Evolutionary conservation across 2,888 invertebrate species (phyloP).

Genomic region (Rhingia campestris): DNA sequence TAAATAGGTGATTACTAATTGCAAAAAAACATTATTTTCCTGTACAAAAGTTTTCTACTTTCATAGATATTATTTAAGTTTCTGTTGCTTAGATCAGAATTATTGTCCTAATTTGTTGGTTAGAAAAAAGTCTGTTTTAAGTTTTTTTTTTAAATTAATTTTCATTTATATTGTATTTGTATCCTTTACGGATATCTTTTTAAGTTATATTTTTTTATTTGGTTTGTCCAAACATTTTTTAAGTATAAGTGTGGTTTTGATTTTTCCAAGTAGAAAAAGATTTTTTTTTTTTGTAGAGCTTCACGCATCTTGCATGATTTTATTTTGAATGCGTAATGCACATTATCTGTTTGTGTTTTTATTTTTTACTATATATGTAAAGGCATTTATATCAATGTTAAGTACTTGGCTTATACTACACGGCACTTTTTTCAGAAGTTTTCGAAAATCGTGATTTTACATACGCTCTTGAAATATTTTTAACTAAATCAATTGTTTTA

Average conservation of each 20-base stretch:
- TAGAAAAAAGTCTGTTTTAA: conserved; percentile 24
- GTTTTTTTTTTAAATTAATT: conserved; percentile 9
- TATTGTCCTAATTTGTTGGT: conserved; percentile 30
- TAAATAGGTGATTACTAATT: conserved; percentile 70
- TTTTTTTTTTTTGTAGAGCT: conserved; percentile 29
- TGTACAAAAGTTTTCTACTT: conserved; percentile 42
- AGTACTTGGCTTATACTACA: no score
- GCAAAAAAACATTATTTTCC: conserved; percentile 17
- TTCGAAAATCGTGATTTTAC: no score
- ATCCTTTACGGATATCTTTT: conserved; percentile 53
- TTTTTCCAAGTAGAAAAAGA: conserved; percentile 10
- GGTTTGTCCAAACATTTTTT: conserved; percentile 30
- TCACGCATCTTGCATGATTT: conserved; percentile 53
- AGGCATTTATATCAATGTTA: not conserved
- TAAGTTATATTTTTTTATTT: conserved; percentile 23
- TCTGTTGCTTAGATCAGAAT: conserved; percentile 60
- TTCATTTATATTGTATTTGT: conserved; percentile 6
- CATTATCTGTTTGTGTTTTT: not conserved
- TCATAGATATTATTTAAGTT: conserved; percentile 52
- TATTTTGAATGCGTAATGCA: conserved; percentile 11
- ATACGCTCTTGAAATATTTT: no score
- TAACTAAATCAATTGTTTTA: no score
- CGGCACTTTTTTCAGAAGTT: no score
- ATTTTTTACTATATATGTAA: not conserved
- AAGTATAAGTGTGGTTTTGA: conserved; percentile 19